Percentiles rank a stretch among this genome's conserved stretches.
These are phyloP conservation scores for Erynnis tages DNA, from an alignment of 2,888 invertebrate species.

Conservation along the genomic window DNA sequence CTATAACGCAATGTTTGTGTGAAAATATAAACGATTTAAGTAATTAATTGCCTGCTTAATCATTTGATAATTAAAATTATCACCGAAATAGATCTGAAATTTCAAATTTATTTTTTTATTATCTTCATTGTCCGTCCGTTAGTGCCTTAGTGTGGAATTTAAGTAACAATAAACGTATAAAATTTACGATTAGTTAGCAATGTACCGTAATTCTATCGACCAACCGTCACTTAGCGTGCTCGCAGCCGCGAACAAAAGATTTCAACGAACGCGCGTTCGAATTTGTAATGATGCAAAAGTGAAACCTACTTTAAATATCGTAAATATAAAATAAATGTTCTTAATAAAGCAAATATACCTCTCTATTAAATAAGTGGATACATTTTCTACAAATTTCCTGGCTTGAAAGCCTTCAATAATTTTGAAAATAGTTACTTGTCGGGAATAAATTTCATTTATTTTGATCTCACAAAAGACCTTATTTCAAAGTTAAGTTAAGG, in stretches of 20 bases:
- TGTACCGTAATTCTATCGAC: conserved; percentile 18
- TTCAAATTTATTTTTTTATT: conserved; percentile 2
- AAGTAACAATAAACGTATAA: conserved; percentile 17
- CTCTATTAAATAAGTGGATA: no score
- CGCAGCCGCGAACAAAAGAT: conserved; percentile 49
- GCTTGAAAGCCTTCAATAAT: no score
- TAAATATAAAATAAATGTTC: no score
- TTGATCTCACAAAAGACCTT: no score
- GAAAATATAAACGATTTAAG: not conserved
- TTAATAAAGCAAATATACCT: no score
- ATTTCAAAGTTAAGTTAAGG: no score
- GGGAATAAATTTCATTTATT: no score
- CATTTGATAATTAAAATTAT: conserved; percentile 19
- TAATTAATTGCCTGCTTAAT: conserved; percentile 15
- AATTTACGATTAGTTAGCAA: conserved; percentile 18
- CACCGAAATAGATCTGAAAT: conserved; percentile 20
- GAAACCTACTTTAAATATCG: not conserved
- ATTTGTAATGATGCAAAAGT: conserved; percentile 5
- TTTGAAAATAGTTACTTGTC: no score
- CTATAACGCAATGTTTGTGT: conserved; percentile 1
- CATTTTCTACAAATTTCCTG: no score
- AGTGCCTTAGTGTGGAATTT: conserved; percentile 1
- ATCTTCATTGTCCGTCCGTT: conserved; percentile 13
- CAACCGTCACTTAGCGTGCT: not conserved
- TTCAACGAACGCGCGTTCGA: conserved; percentile 52